A percentile compares a stretch with the other conserved stretches of the same genome.
phyloP scores from a whole-genome alignment of 2,113 vertebrate genomes.

The Calonectris borealis region DNA sequence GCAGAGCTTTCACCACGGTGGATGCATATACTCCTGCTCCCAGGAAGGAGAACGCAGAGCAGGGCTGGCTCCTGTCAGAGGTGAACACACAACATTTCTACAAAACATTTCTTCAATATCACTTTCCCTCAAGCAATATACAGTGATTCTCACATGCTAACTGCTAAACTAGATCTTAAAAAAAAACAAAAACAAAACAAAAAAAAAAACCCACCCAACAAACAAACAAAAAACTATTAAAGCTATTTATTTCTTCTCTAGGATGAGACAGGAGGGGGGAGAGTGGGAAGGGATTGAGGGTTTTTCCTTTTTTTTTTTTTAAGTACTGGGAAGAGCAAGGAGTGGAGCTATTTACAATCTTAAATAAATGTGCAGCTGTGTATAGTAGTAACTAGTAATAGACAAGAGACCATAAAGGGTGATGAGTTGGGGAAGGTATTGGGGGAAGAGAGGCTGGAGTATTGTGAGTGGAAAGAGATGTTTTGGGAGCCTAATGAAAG shows the following conservation, averaged over 20 bases:
- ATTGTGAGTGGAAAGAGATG: neutral
- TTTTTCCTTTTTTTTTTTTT: too few species aligned
- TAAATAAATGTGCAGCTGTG: neutral
- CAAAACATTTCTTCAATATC: neutral
- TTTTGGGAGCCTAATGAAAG: neutral
- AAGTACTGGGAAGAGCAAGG: neutral
- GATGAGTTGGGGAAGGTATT: neutral
- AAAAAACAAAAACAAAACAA: neutral
- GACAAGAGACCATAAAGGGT: neutral
- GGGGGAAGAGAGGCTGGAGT: neutral
- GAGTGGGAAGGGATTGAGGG: neutral
- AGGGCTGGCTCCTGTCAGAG: neutral
- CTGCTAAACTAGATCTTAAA: neutral
- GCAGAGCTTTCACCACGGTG: rapidly evolving
- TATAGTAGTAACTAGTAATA: neutral
- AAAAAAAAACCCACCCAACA: neutral
- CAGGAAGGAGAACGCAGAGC: rapidly evolving
- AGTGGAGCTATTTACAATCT: neutral
- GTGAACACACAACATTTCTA: neutral
- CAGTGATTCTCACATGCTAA: neutral
- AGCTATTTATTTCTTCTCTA: neutral
- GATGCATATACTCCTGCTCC: neutral
- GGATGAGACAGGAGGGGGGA: neutral
- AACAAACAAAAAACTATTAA: neutral
- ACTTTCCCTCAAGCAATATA: neutral